Base-by-base conservation (phyloP, 2,797 vertebrate genomes). In the Mionectes olivaceus region DNA sequence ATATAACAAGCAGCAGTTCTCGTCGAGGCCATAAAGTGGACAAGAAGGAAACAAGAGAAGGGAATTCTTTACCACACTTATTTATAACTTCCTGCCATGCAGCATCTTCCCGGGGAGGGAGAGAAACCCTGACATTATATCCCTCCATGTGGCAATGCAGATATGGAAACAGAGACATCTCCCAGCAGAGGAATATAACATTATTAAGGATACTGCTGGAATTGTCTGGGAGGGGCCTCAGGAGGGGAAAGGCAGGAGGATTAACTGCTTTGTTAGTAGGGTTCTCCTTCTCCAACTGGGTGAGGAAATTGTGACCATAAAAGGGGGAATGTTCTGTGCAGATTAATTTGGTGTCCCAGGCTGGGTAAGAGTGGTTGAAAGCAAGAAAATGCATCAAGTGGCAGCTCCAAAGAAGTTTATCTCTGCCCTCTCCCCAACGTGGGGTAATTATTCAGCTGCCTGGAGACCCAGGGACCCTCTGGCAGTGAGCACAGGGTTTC, bases 381-480 rank as follows among this genome's bases (percentile, higher is more conserved):
- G 30, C 39, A 76, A 65, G 33, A 37, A 83, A 88, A 75, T 16
- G 8, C 7, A 65, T 76, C 56, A 83, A 73, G 27, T 27, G 19
- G 22, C 61, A 68, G 52, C 76, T 71, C 64, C 50, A 53, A 60
- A 78, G 43, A 73, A 60, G 35, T 52, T 82, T 44, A 61, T 83
- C 1, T 0, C n/a, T 91, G 71, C 39, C 60, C 32, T 65, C n/a
- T 95, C 69, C 73, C 65, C 50, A 55, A 19, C 1, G 43, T 50
- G 83, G 60, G n/a, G 46, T 71, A 87, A 91, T 95, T 77, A 89
- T 80, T 90, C 70, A 90, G 94, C 84, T 90, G 43, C 80, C 27
- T 73, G 61, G 67, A 79, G 46, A 63, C 41, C 24, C 41, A 47
- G 63, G 56, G 73, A 78, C 77, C 23, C 28, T 73, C 27, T 53